These are phyloP conservation scores for Pholis gunnellus DNA, from an alignment of 2,113 vertebrate species.

Conservation along the genomic window DNA sequence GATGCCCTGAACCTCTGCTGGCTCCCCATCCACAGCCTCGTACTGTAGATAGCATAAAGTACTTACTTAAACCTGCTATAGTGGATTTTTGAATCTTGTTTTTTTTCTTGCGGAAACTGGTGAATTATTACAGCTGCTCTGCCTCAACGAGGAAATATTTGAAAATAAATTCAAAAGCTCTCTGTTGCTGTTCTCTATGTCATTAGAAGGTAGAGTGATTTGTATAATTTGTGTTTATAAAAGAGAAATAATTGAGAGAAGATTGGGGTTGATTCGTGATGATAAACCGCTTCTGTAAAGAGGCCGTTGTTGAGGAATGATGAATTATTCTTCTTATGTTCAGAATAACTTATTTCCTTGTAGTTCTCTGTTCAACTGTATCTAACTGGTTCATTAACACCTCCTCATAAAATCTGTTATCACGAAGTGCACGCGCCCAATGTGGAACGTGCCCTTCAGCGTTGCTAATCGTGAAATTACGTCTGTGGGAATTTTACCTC, in stretches of 20 bases:
- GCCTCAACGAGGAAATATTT: conserved; percentile 47
- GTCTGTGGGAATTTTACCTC: conserved; percentile 49
- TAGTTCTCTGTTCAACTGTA: conserved; percentile 48
- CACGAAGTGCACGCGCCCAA: conserved; percentile 41
- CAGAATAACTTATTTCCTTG: conserved; percentile 49
- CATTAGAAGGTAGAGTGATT: conserved; percentile 21
- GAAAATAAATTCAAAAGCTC: conserved; percentile 52
- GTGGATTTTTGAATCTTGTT: conserved; percentile 29
- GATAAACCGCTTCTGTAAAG: conserved; percentile 39
- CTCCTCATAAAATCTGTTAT: conserved; percentile 63
- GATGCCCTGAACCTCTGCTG: conserved; percentile 1
- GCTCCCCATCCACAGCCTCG: neutral
- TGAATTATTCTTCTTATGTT: conserved; percentile 49
- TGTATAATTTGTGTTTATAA: conserved; percentile 42
- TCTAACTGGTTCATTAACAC: conserved; percentile 62
- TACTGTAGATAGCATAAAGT: neutral
- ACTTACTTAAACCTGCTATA: neutral
- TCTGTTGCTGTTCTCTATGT: conserved; percentile 21
- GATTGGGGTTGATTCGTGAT: conserved; percentile 24
- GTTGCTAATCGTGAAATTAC: conserved; percentile 54
- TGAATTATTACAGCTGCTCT: conserved; percentile 59
- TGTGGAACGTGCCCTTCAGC: conserved; percentile 57
- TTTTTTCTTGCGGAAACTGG: conserved; percentile 24
- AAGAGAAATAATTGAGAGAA: conserved; percentile 17
- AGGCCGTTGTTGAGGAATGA: conserved; percentile 55